Evolutionary conservation across 2,888 invertebrate genomes (phyloP), one percentile per base, ranked within the genome.

Genomic region (Octonoba sinensis): DNA sequence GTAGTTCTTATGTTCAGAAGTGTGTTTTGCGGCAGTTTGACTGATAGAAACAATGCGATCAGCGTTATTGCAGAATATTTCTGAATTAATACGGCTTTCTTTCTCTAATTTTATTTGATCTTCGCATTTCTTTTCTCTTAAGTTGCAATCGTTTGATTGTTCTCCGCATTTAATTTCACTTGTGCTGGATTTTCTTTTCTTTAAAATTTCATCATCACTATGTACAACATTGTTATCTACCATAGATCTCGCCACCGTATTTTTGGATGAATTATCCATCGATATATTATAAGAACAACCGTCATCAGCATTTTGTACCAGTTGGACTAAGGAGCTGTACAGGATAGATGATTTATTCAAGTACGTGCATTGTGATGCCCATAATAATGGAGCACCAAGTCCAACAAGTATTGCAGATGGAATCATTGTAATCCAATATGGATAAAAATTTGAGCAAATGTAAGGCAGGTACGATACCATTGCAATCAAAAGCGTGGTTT

Each of bases 351-450:
- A 95, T 90, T 97, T 95, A 16, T 98, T 98, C 84, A 99, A 91
- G 88, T 99, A 99, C 1, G 96, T 96, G 79, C 98, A 97, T 89
- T 98, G 96, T 16, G 98, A 96, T 0, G 97, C 95, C 99, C 99
- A 99, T 93, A 99, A 94, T 65, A 97, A 97, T 0, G 97, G 97
- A 1, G 97, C 97, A 15, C 96, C 96, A 74, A 97, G 90, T 84
- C 99, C 98, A 54, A 96, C 92, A 18, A 98, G 91, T 44, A 97
- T 93, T 20, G 97, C 96, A 51, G 96, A 95, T 0, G 96, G 96
- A 72, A 96, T 94, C 82, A 96, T 91, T n/a, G 96, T 96, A 88
- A 94, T 95, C 85, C 92, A 92, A 85, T 91, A 92, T 3, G 98
- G 96, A 87, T 95, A 94, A 88, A 98, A 95, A 89, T 99, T 98